Evolutionary conservation across 2,113 vertebrate species (phyloP).

Genomic region (Laticauda colubrina): DNA sequence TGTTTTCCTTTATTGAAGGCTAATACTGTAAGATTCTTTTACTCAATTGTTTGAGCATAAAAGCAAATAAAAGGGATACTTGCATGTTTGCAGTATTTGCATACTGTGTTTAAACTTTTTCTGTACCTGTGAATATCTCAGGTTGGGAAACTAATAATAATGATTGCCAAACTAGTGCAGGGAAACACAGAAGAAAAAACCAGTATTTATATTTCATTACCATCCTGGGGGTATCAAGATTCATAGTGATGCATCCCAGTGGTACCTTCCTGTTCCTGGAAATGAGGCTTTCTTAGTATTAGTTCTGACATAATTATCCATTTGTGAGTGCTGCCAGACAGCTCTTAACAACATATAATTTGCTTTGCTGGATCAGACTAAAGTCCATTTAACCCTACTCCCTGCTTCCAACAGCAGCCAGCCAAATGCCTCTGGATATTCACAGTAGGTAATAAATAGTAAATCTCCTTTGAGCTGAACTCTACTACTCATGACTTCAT

Average conservation of each 20-base stretch:
- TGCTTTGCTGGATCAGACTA: not conserved
- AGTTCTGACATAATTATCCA: not conserved
- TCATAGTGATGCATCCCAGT: not conserved
- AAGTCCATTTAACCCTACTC: not conserved
- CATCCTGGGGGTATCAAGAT: not conserved
- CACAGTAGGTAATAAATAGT: not conserved
- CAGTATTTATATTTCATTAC: not conserved
- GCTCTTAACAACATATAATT: not conserved
- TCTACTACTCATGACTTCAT: not conserved
- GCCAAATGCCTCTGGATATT: not conserved
- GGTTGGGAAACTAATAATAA: not conserved
- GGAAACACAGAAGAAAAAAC: not conserved
- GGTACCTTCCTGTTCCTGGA: not conserved
- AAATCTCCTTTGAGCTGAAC: not conserved
- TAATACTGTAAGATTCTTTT: not conserved
- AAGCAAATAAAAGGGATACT: conserved; percentile 2
- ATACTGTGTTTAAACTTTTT: not conserved
- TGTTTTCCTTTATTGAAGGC: conserved; percentile 3
- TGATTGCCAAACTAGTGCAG: not conserved
- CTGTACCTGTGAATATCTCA: not conserved
- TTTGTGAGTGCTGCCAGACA: not conserved
- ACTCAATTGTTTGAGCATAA: not conserved
- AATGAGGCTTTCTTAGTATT: not conserved
- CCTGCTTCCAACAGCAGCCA: not conserved
- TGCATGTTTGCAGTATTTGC: not conserved